Evolutionary conservation across 2,888 invertebrate genomes (phyloP).

Genomic region (Eristalinus sepulchralis): DNA sequence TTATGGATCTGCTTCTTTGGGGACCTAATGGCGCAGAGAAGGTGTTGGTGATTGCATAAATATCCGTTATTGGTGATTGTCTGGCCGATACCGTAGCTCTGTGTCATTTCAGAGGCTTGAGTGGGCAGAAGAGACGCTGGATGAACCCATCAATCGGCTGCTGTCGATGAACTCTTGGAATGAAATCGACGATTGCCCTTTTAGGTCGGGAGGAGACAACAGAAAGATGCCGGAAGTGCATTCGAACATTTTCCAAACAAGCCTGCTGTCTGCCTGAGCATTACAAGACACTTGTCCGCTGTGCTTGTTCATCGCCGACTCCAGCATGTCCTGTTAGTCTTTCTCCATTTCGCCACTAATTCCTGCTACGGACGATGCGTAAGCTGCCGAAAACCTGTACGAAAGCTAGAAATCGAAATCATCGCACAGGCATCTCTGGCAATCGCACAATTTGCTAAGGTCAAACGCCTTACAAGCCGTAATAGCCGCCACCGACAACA

Average conservation of each 20-base stretch:
- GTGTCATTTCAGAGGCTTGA: no score
- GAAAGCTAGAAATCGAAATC: not conserved
- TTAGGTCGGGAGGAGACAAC: no score
- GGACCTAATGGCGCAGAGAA: not conserved
- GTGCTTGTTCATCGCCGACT: no score
- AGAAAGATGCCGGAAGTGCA: no score
- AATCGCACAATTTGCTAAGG: constrained; percentile 62
- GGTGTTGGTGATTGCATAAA: not conserved
- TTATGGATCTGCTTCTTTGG: not conserved
- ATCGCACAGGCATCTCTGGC: not conserved
- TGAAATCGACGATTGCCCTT: no score
- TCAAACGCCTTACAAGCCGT: constrained; percentile 60
- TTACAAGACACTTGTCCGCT: no score
- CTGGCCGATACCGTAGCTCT: not conserved
- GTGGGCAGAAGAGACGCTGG: no score
- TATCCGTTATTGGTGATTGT: not conserved
- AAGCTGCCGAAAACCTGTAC: not conserved
- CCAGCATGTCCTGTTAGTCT: not conserved
- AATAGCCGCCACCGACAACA: not conserved
- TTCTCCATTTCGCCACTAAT: not conserved
- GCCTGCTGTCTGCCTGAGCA: no score
- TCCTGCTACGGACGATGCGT: not conserved
- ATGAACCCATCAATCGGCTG: no score
- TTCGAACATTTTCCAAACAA: no score
- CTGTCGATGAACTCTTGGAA: no score